Conservation (phyloP, 2,888 invertebrate genomes). For the Clitarchus hookeri region DNA sequence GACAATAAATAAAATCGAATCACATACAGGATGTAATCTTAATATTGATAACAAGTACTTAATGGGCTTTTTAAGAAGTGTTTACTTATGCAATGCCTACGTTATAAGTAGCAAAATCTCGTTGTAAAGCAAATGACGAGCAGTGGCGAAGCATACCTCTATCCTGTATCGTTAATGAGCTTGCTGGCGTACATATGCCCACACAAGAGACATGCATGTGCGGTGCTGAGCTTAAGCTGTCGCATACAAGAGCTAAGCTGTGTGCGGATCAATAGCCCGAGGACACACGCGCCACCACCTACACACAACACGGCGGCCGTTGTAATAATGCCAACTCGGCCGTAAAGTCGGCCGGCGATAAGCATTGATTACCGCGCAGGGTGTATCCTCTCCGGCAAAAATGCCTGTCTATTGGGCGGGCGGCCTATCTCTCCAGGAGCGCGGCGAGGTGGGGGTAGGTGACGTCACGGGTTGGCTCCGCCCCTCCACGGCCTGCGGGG, state of each 20-base stretch:
- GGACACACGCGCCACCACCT: background rate
- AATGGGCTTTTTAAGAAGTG: too few species aligned
- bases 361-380: background rate
- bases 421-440: too few species aligned
- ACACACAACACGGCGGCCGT: background rate
- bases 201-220: too few species aligned
- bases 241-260: background rate
- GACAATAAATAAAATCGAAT: too few species aligned
- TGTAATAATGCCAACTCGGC: slow-evolving; percentile 6
- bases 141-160: too few species aligned
- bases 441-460: background rate
- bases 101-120: too few species aligned
- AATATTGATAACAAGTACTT: too few species aligned
- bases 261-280: background rate
- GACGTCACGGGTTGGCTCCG: background rate
- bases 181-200: too few species aligned
- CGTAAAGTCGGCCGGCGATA: slow-evolving; percentile 7
- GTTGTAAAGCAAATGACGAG: too few species aligned
- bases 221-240: background rate
- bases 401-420: background rate
- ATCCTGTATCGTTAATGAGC: too few species aligned
- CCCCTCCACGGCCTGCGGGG: background rate
- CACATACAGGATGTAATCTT: too few species aligned
- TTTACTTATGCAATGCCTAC: too few species aligned
- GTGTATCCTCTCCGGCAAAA: background rate